Evolutionary conservation across 2,797 vertebrate genomes (phyloP), one percentile per base, ranked within the genome.

Genomic region (Sitta carolinensis): DNA sequence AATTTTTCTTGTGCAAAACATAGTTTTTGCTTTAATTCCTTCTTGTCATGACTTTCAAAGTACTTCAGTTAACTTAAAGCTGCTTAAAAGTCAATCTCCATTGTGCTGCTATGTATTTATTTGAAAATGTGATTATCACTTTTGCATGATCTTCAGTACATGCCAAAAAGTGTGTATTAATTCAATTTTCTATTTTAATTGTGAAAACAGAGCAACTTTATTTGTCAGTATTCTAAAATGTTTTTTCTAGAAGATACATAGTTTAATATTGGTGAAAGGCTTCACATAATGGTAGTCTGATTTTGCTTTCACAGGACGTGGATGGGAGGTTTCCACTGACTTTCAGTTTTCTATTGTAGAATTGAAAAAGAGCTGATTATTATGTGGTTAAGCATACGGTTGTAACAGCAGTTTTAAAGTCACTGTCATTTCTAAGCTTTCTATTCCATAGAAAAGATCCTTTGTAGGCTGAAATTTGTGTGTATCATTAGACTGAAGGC

Each of bases 71-170:
- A 79, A 87, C 63, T 80, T 92, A 86, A 87, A 72, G 51, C 47
- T 85, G 38, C 68, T 62, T 95, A 61, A 68, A 89, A 85, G 5
- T 74, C 26, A 7, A 40, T 94, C 62, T 92, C 73, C 23, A 4
- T 64, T 89, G 76, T 87, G 57, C 91, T 87, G 63, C n/a, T 78
- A 40, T 90, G 70, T 68, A 34, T 92, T 94, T 90, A 94, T 80
- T 85, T 96, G 87, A 94, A 93, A 89, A 45, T 93, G 87, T 95
- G 80, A 54, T 95, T 84, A 92, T 59, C 51, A 38, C 38, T 93
- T 95, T 89, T 94, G 87, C 83, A 85, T 92, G 92, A 95, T 58
- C 67, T 83, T 91, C 45, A 89, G 61, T 90, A 93, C 61, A 55
- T 89, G 69, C 87, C 61, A 92, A 85, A 89, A 87, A 90, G 34